Percentiles rank a stretch among this genome's conserved stretches.
Conservation (phyloP, 2,113 vertebrate genomes). For the Heterotis niloticus region DNA sequence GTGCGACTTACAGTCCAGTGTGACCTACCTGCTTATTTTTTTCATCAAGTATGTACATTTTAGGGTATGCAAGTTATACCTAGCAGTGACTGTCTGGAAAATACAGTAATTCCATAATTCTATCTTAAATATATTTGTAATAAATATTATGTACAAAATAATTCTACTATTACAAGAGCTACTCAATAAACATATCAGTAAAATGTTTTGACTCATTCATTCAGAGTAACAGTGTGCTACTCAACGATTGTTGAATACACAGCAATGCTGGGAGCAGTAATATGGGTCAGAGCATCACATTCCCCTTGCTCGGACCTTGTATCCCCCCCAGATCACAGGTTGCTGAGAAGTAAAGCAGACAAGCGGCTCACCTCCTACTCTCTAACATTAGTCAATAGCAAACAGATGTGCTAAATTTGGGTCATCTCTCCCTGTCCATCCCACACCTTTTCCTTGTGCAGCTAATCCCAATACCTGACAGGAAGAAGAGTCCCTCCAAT, state of each 20-base stretch:
- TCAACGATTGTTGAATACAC: background rate
- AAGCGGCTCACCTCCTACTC: constrained; percentile 30
- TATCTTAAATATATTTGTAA: no score
- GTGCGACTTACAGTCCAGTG: no score
- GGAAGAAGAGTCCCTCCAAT: background rate
- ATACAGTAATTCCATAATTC: no score
- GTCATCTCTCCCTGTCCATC: constrained; percentile 29
- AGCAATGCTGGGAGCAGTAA: background rate
- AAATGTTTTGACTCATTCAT: no score
- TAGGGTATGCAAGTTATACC: no score
- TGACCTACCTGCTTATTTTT: no score
- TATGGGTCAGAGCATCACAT: constrained; percentile 8
- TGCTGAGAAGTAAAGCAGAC: constrained; percentile 55
- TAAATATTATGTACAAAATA: no score
- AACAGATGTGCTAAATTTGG: constrained; percentile 36
- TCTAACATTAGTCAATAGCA: background rate
- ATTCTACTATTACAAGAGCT: no score
- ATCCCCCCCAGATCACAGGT: constrained; percentile 49
- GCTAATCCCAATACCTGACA: background rate
- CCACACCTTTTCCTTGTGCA: background rate
- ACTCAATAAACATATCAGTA: no score
- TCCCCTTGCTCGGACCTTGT: constrained; percentile 30
- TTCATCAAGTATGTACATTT: no score
- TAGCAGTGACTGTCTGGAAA: no score
- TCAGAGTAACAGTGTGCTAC: background rate